Conservation (phyloP, 2,113 vertebrate genomes). For the Atherinomorus stipes region DNA sequence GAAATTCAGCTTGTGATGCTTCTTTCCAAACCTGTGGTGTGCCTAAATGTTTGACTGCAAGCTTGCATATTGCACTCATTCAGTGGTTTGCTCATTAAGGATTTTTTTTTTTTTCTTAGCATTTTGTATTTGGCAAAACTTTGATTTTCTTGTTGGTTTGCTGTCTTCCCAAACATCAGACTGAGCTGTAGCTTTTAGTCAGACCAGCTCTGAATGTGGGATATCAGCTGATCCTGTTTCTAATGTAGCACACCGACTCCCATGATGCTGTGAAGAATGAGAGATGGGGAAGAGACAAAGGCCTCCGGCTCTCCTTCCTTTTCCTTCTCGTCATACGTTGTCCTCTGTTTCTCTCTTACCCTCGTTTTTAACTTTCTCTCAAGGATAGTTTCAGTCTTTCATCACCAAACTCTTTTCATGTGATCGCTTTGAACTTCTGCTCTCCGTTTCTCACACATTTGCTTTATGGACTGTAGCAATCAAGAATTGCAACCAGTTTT, state of each 20-base stretch:
- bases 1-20: too few relatives aligned
- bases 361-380: conserved; percentile 63
- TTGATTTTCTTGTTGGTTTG: background rate
- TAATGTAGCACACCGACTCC: conserved; percentile 72
- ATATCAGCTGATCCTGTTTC: conserved; percentile 66
- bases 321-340: conserved; percentile 26
- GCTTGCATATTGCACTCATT: too few relatives aligned
- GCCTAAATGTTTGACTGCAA: too few relatives aligned
- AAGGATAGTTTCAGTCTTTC: conserved; percentile 47
- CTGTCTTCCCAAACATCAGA: conserved; percentile 8
- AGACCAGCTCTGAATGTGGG: conserved; percentile 51
- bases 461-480: background rate
- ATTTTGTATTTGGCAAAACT: too few relatives aligned
- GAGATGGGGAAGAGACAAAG: conserved; percentile 9
- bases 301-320: conserved; percentile 43
- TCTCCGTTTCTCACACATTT: background rate
- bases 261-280: conserved; percentile 63
- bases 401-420: conserved; percentile 43
- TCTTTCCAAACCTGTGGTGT: too few relatives aligned
- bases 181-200: conserved; percentile 8
- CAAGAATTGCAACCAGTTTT: too few relatives aligned
- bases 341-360: conserved; percentile 48
- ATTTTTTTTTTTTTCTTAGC: too few relatives aligned
- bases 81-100: too few relatives aligned
- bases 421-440: conserved; percentile 29